Base-by-base conservation (phyloP, 2,113 vertebrate species). In the Papio anubis region DNA sequence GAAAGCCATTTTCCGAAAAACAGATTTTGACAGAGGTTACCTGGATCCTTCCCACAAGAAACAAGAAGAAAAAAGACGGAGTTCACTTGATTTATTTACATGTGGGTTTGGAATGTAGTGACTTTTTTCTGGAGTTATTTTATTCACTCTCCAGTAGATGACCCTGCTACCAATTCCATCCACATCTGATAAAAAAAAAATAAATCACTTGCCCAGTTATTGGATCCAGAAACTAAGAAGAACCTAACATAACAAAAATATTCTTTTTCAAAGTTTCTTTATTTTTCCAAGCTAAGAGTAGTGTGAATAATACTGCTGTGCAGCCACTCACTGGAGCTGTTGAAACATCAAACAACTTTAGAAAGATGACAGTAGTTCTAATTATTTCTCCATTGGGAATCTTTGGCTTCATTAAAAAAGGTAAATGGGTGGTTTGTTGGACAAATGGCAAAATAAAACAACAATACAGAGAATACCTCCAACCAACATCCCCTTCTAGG, bases 291-390 rank as follows among this genome's bases (percentile, higher is more conserved):
- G 57, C 73, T 97, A 96, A 45, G 43, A 88, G 95, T 90, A 97
- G 79, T 97, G 84, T 97, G 88, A 96, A 96, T 79, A 95, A 6
- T 52, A 95, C 76, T 84, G 61, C 95, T 97, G 76, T 90, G 57
- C 40, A 96, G 88, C n/a, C 83, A 96, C 86, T 57, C 61, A 84
- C 30, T 94, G 73, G 86, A 66, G 91, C 96, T 81, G 86, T 75
- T 98, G 98, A 97, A 98, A 98, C 96, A 98, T 97, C 98, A 97
- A 97, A 98, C 61, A 50, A 59, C 43, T 97, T 81, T 83, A 98
- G 78, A 90, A 98, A 98, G 97, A 97, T 95, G 97, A 73, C 82
- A 98, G 96, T 97, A 94, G 87, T 97, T 98, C 98, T 98, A 88
- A 98, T 98, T 98, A 97, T 98, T 98, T 97, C 95, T 97, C 97